A percentile compares a stretch with the other conserved stretches of the same genome.
Evolutionary conservation across 1,140 invertebrate genomes (phyloP).

Genomic region (Sesamia nonagrioides): DNA sequence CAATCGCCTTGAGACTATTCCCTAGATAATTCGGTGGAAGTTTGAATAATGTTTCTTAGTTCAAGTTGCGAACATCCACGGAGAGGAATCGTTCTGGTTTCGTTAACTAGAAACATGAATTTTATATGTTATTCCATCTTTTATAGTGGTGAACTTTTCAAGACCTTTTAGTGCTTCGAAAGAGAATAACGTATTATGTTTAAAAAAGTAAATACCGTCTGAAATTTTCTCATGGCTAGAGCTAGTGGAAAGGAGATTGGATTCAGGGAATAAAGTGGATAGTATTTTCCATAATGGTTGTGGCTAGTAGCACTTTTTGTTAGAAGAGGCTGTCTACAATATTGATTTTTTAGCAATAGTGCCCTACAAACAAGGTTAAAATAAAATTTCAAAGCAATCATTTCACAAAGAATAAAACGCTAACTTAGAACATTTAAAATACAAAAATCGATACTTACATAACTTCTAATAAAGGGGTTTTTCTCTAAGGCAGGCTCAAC

Average conservation of each 20-base stretch:
- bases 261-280: neutral
- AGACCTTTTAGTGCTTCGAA: slow-evolving; percentile 13
- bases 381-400: neutral
- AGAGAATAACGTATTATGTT: slow-evolving; percentile 34
- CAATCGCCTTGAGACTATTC: slow-evolving; percentile 16
- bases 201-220: slow-evolving; percentile 11
- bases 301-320: neutral
- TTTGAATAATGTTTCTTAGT: slow-evolving; percentile 48
- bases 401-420: too few species aligned
- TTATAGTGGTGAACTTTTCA: slow-evolving; percentile 9
- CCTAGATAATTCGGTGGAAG: slow-evolving; percentile 29
- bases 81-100: slow-evolving; percentile 36
- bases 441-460: neutral
- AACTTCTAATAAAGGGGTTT: neutral
- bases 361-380: neutral
- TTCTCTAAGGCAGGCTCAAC: neutral
- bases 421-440: neutral
- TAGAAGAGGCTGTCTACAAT: neutral
- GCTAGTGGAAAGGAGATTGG: neutral
- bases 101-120: slow-evolving; percentile 42
- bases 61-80: slow-evolving; percentile 16
- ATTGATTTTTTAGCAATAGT: neutral
- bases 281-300: slow-evolving; percentile 7
- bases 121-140: slow-evolving; percentile 38
- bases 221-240: slow-evolving; percentile 15